phyloP scores from a whole-genome alignment of 2,113 vertebrate species.

The Burhinus oedicnemus region DNA sequence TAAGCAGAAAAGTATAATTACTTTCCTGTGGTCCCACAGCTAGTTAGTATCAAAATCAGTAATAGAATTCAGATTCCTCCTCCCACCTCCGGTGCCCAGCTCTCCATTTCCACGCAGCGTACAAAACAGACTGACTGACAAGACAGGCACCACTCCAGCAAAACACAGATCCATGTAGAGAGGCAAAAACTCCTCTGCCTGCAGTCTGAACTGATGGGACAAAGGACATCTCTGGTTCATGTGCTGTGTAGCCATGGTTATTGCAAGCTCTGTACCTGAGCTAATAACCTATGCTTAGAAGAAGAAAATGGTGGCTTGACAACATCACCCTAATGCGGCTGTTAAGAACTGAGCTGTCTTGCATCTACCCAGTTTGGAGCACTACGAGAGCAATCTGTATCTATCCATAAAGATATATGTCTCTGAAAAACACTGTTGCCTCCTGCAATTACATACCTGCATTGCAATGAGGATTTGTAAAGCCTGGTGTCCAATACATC shows the following conservation, averaged over 20 bases:
- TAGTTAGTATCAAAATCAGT: not conserved
- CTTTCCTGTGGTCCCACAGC: not conserved
- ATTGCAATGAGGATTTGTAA: not conserved
- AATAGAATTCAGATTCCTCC: not conserved
- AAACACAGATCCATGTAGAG: accelerated
- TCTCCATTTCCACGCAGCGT: not conserved
- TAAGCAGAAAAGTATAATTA: not conserved
- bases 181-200: not conserved
- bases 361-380: not conserved
- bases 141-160: not conserved
- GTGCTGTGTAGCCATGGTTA: not conserved
- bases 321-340: not conserved
- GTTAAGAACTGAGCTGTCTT: not conserved
- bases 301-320: not conserved
- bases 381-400: not conserved
- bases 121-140: not conserved
- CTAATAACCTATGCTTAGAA: not conserved
- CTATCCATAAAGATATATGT: not conserved
- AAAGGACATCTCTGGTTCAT: not conserved
- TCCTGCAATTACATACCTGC: not conserved
- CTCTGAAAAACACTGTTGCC: not conserved
- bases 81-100: not conserved
- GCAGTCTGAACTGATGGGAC: not conserved
- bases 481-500: not conserved
- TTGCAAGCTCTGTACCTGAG: not conserved